Evolutionary conservation across 2,888 invertebrate genomes (phyloP).

Genomic region (Melinaea marsaeus): DNA sequence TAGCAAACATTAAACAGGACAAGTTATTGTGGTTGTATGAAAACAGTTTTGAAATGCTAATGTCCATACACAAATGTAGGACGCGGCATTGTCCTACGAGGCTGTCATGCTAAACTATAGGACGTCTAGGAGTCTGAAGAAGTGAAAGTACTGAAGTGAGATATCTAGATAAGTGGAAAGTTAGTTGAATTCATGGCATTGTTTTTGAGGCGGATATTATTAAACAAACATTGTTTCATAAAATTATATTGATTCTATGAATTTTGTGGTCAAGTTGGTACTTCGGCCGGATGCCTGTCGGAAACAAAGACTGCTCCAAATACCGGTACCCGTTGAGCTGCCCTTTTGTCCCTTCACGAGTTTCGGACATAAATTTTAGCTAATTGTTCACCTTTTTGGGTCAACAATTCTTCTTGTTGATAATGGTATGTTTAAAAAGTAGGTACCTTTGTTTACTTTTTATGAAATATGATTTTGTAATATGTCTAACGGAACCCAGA

Average conservation of each 20-base stretch:
- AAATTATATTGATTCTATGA: not conserved
- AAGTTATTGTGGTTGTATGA: conserved; percentile 5
- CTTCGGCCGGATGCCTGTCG: conserved; percentile 8
- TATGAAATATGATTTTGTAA: not conserved
- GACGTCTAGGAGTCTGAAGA: too few relatives aligned
- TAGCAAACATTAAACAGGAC: too few relatives aligned
- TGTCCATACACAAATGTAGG: conserved; percentile 14
- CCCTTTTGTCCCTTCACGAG: conserved; percentile 16
- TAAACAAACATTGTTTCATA: too few relatives aligned
- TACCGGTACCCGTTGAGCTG: conserved; percentile 9
- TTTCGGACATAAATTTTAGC: conserved; percentile 15
- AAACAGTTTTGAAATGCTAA: conserved; percentile 25
- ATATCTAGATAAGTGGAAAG: conserved; percentile 7
- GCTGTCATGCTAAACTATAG: conserved; percentile 24
- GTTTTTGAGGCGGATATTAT: too few relatives aligned
- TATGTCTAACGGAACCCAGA: not conserved
- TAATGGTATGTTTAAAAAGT: not conserved
- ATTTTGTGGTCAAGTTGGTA: not conserved
- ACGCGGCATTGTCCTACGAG: conserved; percentile 26
- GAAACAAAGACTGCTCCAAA: conserved; percentile 14
- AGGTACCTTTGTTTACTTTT: not conserved
- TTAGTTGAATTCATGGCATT: too few relatives aligned
- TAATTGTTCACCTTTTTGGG: conserved; percentile 20
- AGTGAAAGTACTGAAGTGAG: conserved; percentile 11
- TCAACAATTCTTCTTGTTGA: not conserved